Evolutionary conservation across 2,797 vertebrate species (phyloP), one percentile per base, ranked within the genome.

Genomic region (Megalops cyprinoides): DNA sequence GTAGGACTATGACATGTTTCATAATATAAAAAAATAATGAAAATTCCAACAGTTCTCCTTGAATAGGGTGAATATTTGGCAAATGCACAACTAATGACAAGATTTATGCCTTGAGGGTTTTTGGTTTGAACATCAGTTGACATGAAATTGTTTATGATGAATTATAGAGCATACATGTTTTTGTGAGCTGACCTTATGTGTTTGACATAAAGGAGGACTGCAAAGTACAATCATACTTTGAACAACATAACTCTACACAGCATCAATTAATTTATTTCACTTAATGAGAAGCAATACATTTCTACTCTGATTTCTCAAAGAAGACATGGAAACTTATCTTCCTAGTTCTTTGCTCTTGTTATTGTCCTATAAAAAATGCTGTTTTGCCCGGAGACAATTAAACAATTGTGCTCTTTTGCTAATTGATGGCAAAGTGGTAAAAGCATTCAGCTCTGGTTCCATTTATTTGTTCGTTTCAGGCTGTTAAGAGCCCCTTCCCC

Each of bases 361-460:
- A 87, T 88, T 86, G 88, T 90, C 87, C 87, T 87, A 88, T 85
- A 91, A 90, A 89, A 92, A 90, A 86, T 80, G 9, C 76, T 67
- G 78, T 79, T 82, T 86, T 79, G 88, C 81, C 69, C 62, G 1
- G 46, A 84, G 92, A 96, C 95, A 97, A 95, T 96, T 93, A 94
- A 94, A 93, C 93, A 93, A 92, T 95, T 94, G 94, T 94, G 91
- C 93, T 95, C 93, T 85, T 92, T 90, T 92, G 95, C 95, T 96
- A 97, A 97, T 96, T 97, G 96, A 97, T 97, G 93, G 95, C 90
- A 95, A 95, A 96, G 94, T 93, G 90, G 94, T 92, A 87, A 87
- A 93, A 90, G 91, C 93, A 95, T 96, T 95, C 93, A 93, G 93
- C 92, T 93, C 93, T 92, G 93, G 93, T 94, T 91, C 90, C 91